Percentiles rank a stretch among this genome's conserved stretches.
Conservation (phyloP, 2,797 vertebrate genomes). For the Syngnathus rostellatus region DNA sequence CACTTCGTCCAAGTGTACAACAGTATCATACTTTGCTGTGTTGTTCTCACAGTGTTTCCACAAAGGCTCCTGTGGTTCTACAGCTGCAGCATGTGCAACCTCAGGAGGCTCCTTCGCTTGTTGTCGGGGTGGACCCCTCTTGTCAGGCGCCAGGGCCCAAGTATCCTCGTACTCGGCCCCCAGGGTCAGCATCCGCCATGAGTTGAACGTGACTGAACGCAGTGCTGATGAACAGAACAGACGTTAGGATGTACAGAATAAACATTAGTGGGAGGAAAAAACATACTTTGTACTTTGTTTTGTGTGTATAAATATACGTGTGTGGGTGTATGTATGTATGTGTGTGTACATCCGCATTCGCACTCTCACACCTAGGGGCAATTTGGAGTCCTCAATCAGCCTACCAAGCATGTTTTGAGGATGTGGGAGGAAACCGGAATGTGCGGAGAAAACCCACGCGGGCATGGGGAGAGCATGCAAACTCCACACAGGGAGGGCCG, state of each 20-base stretch:
- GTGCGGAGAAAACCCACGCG: too few species aligned
- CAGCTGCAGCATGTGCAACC: neutral
- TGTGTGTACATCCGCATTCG: too few species aligned
- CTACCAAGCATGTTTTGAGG: too few species aligned
- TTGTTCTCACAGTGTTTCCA: slow-evolving; percentile 1
- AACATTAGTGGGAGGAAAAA: neutral
- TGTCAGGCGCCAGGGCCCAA: slow-evolving; percentile 50
- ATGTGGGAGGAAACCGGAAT: too few species aligned
- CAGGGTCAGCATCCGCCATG: slow-evolving; percentile 68
- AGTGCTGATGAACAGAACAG: slow-evolving; percentile 38
- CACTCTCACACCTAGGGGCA: too few species aligned
- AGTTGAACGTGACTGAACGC: slow-evolving; percentile 56
- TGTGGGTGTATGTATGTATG: too few species aligned
- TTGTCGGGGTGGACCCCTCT: neutral
- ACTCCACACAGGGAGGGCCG: too few species aligned
- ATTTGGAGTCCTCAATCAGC: too few species aligned
- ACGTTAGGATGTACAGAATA: neutral
- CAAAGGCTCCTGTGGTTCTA: slow-evolving; percentile 3
- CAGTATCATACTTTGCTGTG: slow-evolving; percentile 19
- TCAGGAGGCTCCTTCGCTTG: slow-evolving; percentile 2
- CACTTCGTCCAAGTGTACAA: slow-evolving; percentile 32
- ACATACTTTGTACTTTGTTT: too few species aligned
- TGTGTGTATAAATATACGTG: too few species aligned
- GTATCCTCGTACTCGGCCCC: slow-evolving; percentile 60
- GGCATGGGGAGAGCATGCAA: too few species aligned